Base-by-base conservation (phyloP, 2,797 vertebrate genomes). In the Mormyrus hasselquistii region DNA sequence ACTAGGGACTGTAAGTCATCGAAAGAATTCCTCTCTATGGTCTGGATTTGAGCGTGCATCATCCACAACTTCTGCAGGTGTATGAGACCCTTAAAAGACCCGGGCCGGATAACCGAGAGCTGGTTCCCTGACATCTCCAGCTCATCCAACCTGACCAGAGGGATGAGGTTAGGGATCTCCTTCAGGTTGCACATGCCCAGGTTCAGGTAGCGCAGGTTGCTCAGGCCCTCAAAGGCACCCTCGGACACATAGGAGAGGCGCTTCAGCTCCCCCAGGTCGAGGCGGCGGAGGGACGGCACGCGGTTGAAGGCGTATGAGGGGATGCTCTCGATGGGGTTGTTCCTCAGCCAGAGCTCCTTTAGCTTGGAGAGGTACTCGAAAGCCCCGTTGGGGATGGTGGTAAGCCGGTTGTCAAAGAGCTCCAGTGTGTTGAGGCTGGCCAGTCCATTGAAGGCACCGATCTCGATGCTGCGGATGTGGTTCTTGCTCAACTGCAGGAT, bases 181-280 rank as follows among this genome's bases (percentile, higher is more conserved):
- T 98, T 98, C 92, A 99, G 96, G 95, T 99, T 99, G 95, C 99
- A 99, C 99, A 99, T 99, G 94, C 98, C 99, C 94, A 99, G 97
- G 94, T 99, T 99, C 96, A 99, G 96, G 96, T 99, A 99, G 91
- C 98, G 98, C 93, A 99, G 95, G 94, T 99, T 99, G 91, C 97
- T 99, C 91, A 99, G 95, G 95, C 98, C 98, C 97, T 99, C 98
- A 94, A 99, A 99, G 94, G 99, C 99, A 94, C 98, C 98, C 95
- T 99, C 98, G 91, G 98, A 99, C 94, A 99, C 99, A 93, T 99
- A 99, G 0, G 98, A 97, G 94, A 99, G 98, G 93, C 98, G 96
- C 95, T 99, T 99, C 90, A 99, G 93, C 93, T 99, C 98, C 89
- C 99, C 99, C 89, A 99, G 91, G 96, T 99, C 99, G 93, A 99